These are phyloP conservation scores for Salticus scenicus DNA, from an alignment of 2,888 invertebrate species.

Conservation along the genomic window DNA sequence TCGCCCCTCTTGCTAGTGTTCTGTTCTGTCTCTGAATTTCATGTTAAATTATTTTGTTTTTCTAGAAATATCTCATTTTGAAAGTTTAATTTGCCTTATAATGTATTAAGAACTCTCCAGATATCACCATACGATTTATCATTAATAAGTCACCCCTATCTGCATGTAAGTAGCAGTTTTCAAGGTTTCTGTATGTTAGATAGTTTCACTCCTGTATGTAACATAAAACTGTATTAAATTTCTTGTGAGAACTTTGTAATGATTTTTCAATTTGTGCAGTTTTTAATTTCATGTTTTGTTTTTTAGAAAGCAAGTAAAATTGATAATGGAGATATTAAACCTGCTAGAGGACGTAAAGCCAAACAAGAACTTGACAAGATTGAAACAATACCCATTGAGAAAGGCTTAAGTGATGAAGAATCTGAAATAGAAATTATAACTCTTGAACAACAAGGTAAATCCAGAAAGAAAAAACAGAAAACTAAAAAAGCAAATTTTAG, in stretches of 20 bases:
- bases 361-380: constrained; percentile 3
- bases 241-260: neutral
- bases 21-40: too few relatives aligned
- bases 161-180: too few relatives aligned
- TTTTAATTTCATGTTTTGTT: neutral
- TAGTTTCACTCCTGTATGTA: too few relatives aligned
- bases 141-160: too few relatives aligned
- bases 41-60: too few relatives aligned
- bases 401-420: constrained; percentile 53
- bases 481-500: constrained; percentile 69
- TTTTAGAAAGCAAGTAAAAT: constrained; percentile 11
- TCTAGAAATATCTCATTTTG: too few relatives aligned
- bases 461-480: constrained; percentile 61
- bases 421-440: constrained; percentile 59
- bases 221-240: too few relatives aligned
- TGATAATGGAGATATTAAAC: constrained; percentile 20
- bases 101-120: too few relatives aligned
- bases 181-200: too few relatives aligned
- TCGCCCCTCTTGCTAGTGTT: too few relatives aligned
- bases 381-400: neutral
- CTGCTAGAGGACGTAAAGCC: neutral
- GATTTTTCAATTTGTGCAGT: neutral
- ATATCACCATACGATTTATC: too few relatives aligned
- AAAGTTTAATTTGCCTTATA: too few relatives aligned
- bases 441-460: constrained; percentile 57